Evolutionary conservation across 1,140 invertebrate species (phyloP).

Genomic region (Pollicipes pollicipes): DNA sequence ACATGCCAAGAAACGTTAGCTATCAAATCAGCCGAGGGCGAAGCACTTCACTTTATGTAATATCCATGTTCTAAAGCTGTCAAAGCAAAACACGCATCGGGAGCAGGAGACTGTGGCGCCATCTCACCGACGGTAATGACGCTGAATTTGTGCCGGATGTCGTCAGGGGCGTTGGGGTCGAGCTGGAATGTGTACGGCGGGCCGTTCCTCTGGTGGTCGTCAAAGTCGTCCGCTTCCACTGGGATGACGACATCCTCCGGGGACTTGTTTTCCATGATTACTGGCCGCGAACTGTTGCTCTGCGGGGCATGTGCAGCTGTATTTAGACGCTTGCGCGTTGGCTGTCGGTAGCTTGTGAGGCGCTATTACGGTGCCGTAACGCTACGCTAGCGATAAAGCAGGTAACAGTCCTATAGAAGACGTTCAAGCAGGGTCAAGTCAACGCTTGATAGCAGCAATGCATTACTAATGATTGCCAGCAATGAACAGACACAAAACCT

Average conservation of each 20-base stretch:
- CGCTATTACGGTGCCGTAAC: no score
- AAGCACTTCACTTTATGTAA: neutral
- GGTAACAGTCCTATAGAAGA: no score
- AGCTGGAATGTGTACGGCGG: neutral
- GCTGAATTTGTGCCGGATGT: neutral
- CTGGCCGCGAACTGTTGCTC: neutral
- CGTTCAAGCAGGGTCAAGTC: no score
- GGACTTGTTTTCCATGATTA: neutral
- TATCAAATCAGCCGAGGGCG: neutral
- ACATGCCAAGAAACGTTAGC: neutral
- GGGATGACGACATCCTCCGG: neutral
- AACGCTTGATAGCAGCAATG: no score
- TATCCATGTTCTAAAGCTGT: neutral
- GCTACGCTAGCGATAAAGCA: no score
- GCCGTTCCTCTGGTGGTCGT: conserved; percentile 1
- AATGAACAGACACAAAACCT: no score
- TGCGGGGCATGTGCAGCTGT: neutral
- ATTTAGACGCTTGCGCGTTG: no score
- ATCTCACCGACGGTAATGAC: neutral
- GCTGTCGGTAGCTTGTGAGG: no score
- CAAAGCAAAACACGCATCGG: no score
- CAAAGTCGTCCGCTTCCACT: conserved; percentile 5
- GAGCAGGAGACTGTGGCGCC: no score
- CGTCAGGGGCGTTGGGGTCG: neutral
- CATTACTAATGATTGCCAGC: no score